A percentile compares a stretch with the other conserved stretches of the same genome.
These are phyloP conservation scores for Cottoperca gobio DNA, from an alignment of 2,797 vertebrate species.

Conservation along the genomic window DNA sequence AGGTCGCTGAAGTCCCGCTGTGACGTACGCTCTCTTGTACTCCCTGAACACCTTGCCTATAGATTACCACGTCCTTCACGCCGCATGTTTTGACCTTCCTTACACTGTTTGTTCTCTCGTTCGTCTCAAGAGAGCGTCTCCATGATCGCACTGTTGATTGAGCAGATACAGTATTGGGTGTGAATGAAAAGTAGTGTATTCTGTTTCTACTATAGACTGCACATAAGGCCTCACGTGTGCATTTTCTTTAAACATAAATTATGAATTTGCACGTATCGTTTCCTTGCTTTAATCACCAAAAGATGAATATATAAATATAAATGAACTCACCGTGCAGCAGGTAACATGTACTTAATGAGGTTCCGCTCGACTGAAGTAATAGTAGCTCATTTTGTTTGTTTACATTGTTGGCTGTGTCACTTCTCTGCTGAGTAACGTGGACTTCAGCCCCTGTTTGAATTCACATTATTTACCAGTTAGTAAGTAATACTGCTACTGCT, in stretches of 20 bases:
- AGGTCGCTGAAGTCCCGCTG: constrained; percentile 30
- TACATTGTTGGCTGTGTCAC: constrained; percentile 37
- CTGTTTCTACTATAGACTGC: constrained; percentile 1
- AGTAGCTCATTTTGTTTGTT: constrained; percentile 52
- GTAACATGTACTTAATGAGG: constrained; percentile 23
- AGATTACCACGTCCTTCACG: constrained; percentile 47
- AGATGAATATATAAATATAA: background rate
- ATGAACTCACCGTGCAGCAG: constrained; percentile 9
- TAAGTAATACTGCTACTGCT: constrained; percentile 25
- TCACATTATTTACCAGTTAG: constrained; percentile 34
- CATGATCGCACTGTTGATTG: constrained; percentile 32
- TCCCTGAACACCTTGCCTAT: constrained; percentile 29
- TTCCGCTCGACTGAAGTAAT: constrained; percentile 33
- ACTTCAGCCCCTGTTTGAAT: constrained; percentile 40
- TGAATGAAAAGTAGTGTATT: constrained; percentile 39
- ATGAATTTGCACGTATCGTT: constrained; percentile 20
- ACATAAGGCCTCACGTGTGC: constrained; percentile 13
- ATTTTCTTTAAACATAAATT: constrained; percentile 15
- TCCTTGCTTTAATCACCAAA: constrained; percentile 9
- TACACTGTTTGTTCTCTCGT: constrained; percentile 20
- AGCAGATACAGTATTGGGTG: constrained; percentile 12
- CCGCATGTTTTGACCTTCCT: constrained; percentile 37
- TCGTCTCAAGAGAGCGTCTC: constrained; percentile 23
- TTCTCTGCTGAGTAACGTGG: constrained; percentile 40
- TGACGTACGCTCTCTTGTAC: background rate